Percentiles rank a stretch among this genome's conserved stretches.
Conservation (phyloP, 1,140 invertebrate species). For the Dendroctonus valens region DNA sequence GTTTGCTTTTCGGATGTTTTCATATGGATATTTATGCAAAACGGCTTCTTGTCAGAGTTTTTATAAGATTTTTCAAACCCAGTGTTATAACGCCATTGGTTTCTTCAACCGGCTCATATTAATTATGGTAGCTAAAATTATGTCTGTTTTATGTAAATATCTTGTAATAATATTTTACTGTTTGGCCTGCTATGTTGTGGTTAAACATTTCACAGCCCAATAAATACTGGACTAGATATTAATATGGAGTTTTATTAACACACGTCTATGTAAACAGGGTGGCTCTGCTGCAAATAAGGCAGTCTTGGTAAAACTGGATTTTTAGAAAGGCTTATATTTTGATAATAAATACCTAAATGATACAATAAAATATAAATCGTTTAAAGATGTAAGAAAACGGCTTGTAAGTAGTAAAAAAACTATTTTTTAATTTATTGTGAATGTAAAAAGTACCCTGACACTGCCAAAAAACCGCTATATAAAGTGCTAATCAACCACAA, state of each 20-base stretch:
- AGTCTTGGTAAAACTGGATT: too few relatives aligned
- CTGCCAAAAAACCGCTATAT: too few relatives aligned
- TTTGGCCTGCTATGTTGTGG: constrained; percentile 51
- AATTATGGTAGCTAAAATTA: constrained; percentile 39
- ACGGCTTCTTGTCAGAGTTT: constrained; percentile 15
- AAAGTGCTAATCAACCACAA: too few relatives aligned
- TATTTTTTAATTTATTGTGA: too few relatives aligned
- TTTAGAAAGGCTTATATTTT: too few relatives aligned
- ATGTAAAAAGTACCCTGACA: too few relatives aligned
- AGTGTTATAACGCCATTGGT: constrained; percentile 47
- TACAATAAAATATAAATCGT: too few relatives aligned
- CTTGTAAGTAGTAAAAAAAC: too few relatives aligned
- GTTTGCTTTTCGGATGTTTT: neutral
- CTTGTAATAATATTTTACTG: constrained; percentile 48
- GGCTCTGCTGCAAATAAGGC: too few relatives aligned
- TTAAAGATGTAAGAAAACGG: too few relatives aligned
- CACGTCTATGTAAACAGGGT: too few relatives aligned
- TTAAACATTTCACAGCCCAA: constrained; percentile 49
- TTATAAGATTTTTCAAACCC: constrained; percentile 38
- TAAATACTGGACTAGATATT: constrained; percentile 46
- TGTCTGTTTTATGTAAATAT: constrained; percentile 48
- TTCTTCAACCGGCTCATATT: constrained; percentile 35
- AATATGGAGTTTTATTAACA: constrained; percentile 13
- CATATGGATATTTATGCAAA: constrained; percentile 4
- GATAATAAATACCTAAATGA: too few relatives aligned